Percentiles rank a stretch among this genome's conserved stretches.
These are phyloP conservation scores for Neodiprion lecontei DNA, from an alignment of 1,140 invertebrate genomes.

Conservation along the genomic window DNA sequence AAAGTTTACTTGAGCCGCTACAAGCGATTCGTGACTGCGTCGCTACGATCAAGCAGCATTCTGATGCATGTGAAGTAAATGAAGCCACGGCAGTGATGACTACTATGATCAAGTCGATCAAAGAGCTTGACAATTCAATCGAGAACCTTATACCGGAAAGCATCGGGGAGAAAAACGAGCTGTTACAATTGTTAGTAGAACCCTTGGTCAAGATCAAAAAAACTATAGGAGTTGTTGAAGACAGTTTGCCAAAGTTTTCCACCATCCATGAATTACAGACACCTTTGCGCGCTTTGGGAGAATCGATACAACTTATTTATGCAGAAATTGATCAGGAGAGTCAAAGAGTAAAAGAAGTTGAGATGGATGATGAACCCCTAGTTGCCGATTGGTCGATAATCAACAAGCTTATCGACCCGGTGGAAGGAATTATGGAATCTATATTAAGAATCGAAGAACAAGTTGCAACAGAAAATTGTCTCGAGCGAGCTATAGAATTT, in stretches of 20 bases:
- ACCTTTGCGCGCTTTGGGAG: not conserved
- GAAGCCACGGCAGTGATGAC: not conserved
- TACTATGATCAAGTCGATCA: not conserved
- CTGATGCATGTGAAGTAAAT: not conserved
- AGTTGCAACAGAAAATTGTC: not conserved
- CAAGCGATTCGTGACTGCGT: not conserved
- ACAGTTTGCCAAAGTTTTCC: not conserved
- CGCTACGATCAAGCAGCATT: not conserved
- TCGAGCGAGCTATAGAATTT: constrained; percentile 11
- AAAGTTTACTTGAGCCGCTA: not conserved
- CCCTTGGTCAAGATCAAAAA: not conserved
- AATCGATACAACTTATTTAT: not conserved
- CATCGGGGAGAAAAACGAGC: not conserved
- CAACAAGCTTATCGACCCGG: not conserved
- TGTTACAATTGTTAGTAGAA: not conserved
- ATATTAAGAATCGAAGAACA: constrained; percentile 2
- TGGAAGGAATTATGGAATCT: constrained; percentile 6
- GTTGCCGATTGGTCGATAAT: constrained; percentile 12
- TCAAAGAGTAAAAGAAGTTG: not conserved
- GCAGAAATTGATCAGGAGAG: not conserved
- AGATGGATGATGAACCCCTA: not conserved
- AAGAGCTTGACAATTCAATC: not conserved
- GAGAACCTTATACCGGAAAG: not conserved
- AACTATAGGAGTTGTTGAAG: not conserved
- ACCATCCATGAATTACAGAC: not conserved